phyloP scores from a whole-genome alignment of 2,797 vertebrate genomes.

The Gymnocypris eckloni region DNA sequence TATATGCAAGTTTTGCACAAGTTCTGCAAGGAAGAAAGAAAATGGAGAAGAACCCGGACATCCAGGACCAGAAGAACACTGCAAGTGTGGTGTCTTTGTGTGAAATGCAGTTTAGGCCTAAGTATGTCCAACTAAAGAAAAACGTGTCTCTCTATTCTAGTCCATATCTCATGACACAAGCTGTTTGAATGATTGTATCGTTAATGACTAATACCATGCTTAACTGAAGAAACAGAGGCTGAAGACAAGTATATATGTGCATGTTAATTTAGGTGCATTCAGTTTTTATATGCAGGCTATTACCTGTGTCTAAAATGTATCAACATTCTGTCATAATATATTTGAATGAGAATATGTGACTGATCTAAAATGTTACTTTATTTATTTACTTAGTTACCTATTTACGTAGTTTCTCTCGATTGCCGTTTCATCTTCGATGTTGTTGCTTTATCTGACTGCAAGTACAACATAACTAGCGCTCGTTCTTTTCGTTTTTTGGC shows the following conservation, averaged over 20 bases:
- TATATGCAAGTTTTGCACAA: background rate
- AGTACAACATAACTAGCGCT: background rate
- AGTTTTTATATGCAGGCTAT: background rate
- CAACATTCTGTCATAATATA: background rate
- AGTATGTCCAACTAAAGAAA: background rate
- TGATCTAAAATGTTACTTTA: background rate
- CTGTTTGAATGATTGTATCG: background rate
- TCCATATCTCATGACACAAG: background rate
- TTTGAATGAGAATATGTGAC: background rate
- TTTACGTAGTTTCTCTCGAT: background rate
- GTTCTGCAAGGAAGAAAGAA: background rate
- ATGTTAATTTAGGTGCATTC: background rate
- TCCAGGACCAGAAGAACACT: background rate
- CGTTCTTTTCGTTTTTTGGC: background rate
- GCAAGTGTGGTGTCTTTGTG: background rate
- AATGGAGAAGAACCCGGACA: background rate
- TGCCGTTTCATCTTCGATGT: background rate
- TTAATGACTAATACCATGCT: background rate
- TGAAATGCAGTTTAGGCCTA: background rate
- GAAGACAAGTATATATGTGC: background rate
- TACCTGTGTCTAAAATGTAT: background rate
- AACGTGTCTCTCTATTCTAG: background rate
- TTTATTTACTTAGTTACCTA: background rate
- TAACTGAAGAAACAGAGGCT: background rate
- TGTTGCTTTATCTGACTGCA: background rate